A percentile compares a stretch with the other conserved stretches of the same genome.
phyloP scores from a whole-genome alignment of 2,797 vertebrate genomes.

The Pangasius macronema region DNA sequence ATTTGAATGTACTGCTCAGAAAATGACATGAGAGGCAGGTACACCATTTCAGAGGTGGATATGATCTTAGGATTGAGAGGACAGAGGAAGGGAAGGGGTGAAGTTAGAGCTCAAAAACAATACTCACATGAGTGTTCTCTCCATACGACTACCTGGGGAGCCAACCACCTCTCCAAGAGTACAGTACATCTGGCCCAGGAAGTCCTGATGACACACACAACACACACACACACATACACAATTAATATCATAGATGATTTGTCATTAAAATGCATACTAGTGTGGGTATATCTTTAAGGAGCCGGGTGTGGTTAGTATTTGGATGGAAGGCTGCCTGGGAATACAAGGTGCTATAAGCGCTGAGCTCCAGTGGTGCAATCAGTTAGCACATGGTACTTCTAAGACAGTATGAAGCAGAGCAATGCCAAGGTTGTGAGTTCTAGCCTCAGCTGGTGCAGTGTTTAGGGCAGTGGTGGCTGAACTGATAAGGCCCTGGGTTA shows the following conservation, averaged over 20 bases:
- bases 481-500: too few relatives aligned
- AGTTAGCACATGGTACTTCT: too few relatives aligned
- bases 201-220: slow-evolving; percentile 80
- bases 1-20: not conserved
- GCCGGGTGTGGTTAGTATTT: too few relatives aligned
- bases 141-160: slow-evolving; percentile 89
- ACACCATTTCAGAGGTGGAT: not conserved
- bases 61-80: not conserved
- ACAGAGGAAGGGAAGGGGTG: not conserved
- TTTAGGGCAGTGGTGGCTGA: too few relatives aligned
- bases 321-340: too few relatives aligned
- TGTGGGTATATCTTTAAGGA: not conserved
- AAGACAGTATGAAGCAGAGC: too few relatives aligned
- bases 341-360: too few relatives aligned
- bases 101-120: not conserved
- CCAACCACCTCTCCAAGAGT: slow-evolving; percentile 95
- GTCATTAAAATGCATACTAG: not conserved
- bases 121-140: slow-evolving; percentile 92
- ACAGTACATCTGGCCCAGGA: slow-evolving; percentile 95
- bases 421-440: too few relatives aligned
- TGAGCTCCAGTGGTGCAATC: too few relatives aligned
- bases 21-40: not conserved
- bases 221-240: slow-evolving; percentile 17
- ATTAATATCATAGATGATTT: not conserved
- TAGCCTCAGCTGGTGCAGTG: too few relatives aligned